Evolutionary conservation across 2,797 vertebrate species (phyloP).

Genomic region (Brachymystax lenok): DNA sequence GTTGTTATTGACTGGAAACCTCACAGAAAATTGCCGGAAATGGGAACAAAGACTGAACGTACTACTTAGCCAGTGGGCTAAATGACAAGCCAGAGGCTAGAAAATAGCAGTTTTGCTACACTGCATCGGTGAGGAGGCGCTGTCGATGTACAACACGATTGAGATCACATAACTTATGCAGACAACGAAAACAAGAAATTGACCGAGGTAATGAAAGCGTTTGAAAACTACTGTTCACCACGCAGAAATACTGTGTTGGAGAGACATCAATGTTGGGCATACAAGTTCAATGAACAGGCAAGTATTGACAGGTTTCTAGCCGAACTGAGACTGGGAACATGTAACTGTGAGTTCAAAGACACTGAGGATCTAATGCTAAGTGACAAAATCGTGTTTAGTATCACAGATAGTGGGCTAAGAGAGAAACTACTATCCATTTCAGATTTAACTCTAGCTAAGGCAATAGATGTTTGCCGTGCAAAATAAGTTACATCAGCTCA

Average conservation of each 20-base stretch:
- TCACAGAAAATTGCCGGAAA: no score
- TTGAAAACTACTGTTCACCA: no score
- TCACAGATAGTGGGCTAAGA: neutral
- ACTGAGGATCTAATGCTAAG: neutral
- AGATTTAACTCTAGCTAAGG: neutral
- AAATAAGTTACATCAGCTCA: neutral
- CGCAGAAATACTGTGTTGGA: no score
- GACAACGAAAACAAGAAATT: neutral
- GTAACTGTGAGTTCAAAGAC: conserved; percentile 12
- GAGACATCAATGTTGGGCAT: no score
- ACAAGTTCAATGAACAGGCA: no score
- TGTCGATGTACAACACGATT: neutral
- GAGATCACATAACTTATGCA: neutral
- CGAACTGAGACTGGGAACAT: neutral
- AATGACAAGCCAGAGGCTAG: neutral
- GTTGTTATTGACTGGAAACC: no score
- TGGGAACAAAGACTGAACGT: no score
- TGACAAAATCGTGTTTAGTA: neutral
- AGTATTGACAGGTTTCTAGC: no score
- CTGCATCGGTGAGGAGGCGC: neutral
- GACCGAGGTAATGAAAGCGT: no score
- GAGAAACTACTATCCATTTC: neutral
- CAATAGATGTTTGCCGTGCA: conserved; percentile 2
- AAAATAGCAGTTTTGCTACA: neutral
- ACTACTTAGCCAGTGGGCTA: no score